Base-by-base conservation (phyloP, 1,140 invertebrate species). In the Dryas iulia region DNA sequence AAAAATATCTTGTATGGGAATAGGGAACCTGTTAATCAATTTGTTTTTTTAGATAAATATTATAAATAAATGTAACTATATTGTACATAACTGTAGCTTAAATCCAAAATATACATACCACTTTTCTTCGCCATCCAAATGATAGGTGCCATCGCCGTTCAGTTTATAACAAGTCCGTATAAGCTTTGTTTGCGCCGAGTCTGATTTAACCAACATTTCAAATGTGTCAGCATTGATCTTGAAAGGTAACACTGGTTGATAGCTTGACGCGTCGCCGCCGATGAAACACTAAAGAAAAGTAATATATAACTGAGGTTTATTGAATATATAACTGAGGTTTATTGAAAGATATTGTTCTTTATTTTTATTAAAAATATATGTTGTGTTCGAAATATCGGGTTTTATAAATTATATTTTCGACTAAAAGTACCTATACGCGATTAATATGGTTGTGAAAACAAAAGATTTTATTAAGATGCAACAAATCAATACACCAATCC, bases 201-300 rank as follows among this genome's bases (percentile, higher is more conserved):
- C 82, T n/a, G 79, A 77, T 66, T 84, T 85, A 12, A 91, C 76
- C 12, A 91, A 69, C 18, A 77, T 69, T 56, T 87, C 83, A 62
- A 91, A 90, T 4, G 57, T 81, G 10, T 83, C 72, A 5, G 71
- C 71, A 1, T 81, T 71, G 14, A 91, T 88, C 14, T 81, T 79
- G 72, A 80, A 87, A 0, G 89, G 89, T 25, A 91, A 71, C 6
- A 89, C 83, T 30, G 87, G 89, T 56, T 86, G 83, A 68, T 91
- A 91, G 0, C 78, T 74, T 7, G 84, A 81, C 7, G 86, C 73
- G 4, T 89, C 85, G 11, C 87, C 86, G 0, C 89, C 89, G 33
- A 91, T 82, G 26, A 91, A 73, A 62, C 89, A 91, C 89, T 91
- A 57, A 1, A 69, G 53, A 67, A 70, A 39, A 39, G 10, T 23